phyloP scores from a whole-genome alignment of 2,888 invertebrate genomes.

The Aproaerema taeniolella region DNA sequence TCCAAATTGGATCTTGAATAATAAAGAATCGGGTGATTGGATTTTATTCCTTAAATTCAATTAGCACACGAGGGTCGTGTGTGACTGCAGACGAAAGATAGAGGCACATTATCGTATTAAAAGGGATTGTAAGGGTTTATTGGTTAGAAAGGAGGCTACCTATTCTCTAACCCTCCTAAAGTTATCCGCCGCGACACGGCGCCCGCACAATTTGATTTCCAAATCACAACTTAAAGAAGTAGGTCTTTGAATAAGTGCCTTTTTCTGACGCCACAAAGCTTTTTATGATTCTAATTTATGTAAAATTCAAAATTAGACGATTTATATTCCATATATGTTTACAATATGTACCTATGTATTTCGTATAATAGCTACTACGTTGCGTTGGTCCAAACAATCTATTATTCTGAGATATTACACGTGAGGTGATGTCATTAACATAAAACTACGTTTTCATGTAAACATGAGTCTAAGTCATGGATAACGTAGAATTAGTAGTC shows the following conservation, averaged over 20 bases:
- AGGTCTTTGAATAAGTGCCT: slow-evolving; percentile 4
- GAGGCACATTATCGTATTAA: slow-evolving; percentile 72
- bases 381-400: too few species aligned
- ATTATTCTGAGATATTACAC: slow-evolving; percentile 12
- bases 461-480: too few species aligned
- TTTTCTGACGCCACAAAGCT: slow-evolving; percentile 1
- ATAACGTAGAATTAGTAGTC: too few species aligned
- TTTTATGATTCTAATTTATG: slow-evolving; percentile 4
- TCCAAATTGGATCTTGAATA: slow-evolving; percentile 80
- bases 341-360: too few species aligned
- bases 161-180: slow-evolving; percentile 7
- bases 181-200: slow-evolving; percentile 2
- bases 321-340: too few species aligned
- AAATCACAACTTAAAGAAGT: background rate
- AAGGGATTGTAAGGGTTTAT: slow-evolving; percentile 60
- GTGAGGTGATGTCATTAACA: too few species aligned
- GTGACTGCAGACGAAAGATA: slow-evolving; percentile 76
- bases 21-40: slow-evolving; percentile 79
- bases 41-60: slow-evolving; percentile 79
- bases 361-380: too few species aligned
- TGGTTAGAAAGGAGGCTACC: slow-evolving; percentile 33
- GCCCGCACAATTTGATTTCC: background rate
- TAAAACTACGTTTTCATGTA: too few species aligned
- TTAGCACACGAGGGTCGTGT: slow-evolving; percentile 75
- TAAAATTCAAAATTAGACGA: too few species aligned